Evolutionary conservation across 2,113 vertebrate species (phyloP), one percentile per base, ranked within the genome.

Genomic region (Chionis minor): DNA sequence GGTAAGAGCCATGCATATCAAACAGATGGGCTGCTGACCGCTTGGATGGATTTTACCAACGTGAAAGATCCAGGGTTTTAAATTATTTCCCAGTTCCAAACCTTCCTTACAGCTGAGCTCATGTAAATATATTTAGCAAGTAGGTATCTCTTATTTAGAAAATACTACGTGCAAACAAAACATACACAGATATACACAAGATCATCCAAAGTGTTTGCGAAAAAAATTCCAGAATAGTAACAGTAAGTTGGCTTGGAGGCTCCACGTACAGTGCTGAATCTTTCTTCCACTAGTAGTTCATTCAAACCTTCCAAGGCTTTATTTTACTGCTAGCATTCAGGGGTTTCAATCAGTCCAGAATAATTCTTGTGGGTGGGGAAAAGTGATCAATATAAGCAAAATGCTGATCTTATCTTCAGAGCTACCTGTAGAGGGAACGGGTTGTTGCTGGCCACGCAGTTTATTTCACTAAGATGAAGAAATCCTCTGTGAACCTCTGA

Each of bases 391-490:
- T 44, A 82, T 20, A 93, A 94, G 26, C 30, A 91, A 91, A 97
- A 96, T 63, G n/a, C 58, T 95, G 85, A 96, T 93, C 93, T 86
- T 96, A 70, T 92, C 86, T 97, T 96, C 92, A 96, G 90, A 97
- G 86, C 21, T 86, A 92, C 86, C 83, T 80, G 20, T 42, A 88
- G 90, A 91, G 54, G 81, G 69, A 96, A 95, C 15, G 42, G 42
- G 45, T 65, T 92, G 45, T 45, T 94, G 32, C 85, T 94, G 74
- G 66, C 38, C 44, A 77, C 0, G 28, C 54, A 94, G 72, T 9
- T 85, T 85, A 67, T 88, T 96, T 96, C 70, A 69, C 20, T 47
- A 72, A 75, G 72, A 73, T 96, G 73, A 96, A 94, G 86, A 97
- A 96, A 97, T 77, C 69, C 71, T 97, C 86, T 55, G 23, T 12